phyloP scores from a whole-genome alignment of 2,888 invertebrate genomes.

The Hemicrepidius hirtus region DNA sequence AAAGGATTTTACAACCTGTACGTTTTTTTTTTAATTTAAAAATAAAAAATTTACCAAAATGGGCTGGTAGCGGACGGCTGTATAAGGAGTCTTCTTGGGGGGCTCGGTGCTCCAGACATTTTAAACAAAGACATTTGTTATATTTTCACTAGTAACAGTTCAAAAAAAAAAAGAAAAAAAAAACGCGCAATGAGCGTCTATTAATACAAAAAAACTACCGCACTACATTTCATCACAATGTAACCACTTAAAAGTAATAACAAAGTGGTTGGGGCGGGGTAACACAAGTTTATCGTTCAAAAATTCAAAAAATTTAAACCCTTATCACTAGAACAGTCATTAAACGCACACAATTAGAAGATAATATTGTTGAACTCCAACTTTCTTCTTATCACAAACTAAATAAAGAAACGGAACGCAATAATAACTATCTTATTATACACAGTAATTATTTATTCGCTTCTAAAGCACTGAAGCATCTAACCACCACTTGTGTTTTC shows the following conservation, averaged over 20 bases:
- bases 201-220: slow-evolving; percentile 27
- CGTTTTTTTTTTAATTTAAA: neutral
- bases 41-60: slow-evolving; percentile 66
- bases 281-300: neutral
- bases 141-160: slow-evolving; percentile 27
- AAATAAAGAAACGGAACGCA: neutral
- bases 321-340: slow-evolving; percentile 32
- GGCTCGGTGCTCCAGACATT: slow-evolving; percentile 62
- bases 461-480: neutral
- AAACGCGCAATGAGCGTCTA: slow-evolving; percentile 48
- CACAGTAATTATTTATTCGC: neutral
- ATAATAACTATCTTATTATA: neutral
- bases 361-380: neutral
- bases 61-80: slow-evolving; percentile 66
- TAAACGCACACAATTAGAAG: neutral
- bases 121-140: slow-evolving; percentile 64
- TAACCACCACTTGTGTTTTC: slow-evolving; percentile 7
- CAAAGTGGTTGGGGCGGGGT: neutral
- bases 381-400: neutral
- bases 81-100: slow-evolving; percentile 64
- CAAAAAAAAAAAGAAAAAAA: slow-evolving; percentile 27
- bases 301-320: neutral
- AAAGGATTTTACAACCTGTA: neutral
- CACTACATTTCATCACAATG: slow-evolving; percentile 43
- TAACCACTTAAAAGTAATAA: neutral